Percentiles rank a stretch among this genome's conserved stretches.
These are phyloP conservation scores for Brachionus angularis DNA, from an alignment of 1,140 invertebrate species.

Conservation along the genomic window DNA sequence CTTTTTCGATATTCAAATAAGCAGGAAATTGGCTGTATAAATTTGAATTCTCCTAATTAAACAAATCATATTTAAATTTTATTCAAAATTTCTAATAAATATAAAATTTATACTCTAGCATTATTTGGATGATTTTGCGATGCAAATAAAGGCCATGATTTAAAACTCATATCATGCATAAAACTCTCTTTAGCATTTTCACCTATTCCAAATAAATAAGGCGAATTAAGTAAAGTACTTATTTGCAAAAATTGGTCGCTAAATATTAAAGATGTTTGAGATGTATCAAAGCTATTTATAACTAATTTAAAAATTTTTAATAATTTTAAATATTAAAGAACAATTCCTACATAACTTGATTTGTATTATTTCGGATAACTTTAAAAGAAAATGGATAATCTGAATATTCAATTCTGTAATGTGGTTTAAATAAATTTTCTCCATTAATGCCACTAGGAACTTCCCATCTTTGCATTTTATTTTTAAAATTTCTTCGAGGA, in stretches of 20 bases:
- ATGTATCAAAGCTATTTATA: conserved; percentile 44
- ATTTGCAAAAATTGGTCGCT: conserved; percentile 46
- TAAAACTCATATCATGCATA: conserved; percentile 33
- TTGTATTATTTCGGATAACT: conserved; percentile 30
- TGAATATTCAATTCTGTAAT: conserved; percentile 31
- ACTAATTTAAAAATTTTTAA: not conserved
- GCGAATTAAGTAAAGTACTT: conserved; percentile 39
- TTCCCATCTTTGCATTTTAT: conserved; percentile 31
- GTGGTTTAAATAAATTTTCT: conserved; percentile 17
- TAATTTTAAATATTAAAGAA: conserved; percentile 7
- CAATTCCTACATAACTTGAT: conserved; percentile 35
- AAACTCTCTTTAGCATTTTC: conserved; percentile 31
- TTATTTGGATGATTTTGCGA: conserved; percentile 39
- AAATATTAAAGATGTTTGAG: conserved; percentile 42
- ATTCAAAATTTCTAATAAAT: not conserved
- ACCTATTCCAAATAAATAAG: conserved; percentile 46
- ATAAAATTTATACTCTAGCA: conserved; percentile 15
- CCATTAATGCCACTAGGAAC: conserved; percentile 3
- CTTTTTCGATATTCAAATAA: conserved; percentile 65
- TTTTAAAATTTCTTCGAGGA: conserved; percentile 37
- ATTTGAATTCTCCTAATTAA: not conserved
- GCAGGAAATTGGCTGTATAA: conserved; percentile 60
- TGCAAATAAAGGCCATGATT: conserved; percentile 39
- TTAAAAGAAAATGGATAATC: conserved; percentile 23
- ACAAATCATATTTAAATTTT: not conserved